A percentile compares a stretch with the other conserved stretches of the same genome.
Evolutionary conservation across 92 coral and sea anemone species (phyloP).

Genomic region (Desmophyllum pertusum): DNA sequence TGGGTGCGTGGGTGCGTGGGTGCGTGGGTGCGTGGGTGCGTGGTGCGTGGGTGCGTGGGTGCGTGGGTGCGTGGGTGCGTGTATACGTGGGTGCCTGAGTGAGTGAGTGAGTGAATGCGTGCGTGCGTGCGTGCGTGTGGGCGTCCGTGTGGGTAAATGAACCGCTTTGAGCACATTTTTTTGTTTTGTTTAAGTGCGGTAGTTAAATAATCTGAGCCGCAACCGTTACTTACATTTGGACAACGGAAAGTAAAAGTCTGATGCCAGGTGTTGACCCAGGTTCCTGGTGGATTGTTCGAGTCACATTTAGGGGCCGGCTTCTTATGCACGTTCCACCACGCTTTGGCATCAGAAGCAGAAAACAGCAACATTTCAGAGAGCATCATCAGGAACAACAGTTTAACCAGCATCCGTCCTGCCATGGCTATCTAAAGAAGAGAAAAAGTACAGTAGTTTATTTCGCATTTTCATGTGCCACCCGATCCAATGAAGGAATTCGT

Average conservation of each 20-base stretch:
- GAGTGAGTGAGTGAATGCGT: background rate
- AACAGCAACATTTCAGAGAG: background rate
- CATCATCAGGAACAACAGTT: background rate
- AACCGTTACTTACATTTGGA: background rate
- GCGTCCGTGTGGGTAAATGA: too few relatives aligned
- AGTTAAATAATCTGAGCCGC: background rate
- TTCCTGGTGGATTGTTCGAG: background rate
- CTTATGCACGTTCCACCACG: background rate
- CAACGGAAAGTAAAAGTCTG: background rate
- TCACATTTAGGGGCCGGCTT: background rate
- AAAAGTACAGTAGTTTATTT: too few relatives aligned
- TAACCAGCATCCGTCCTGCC: background rate
- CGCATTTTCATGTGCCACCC: too few relatives aligned
- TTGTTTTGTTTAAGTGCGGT: background rate
- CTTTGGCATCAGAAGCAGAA: background rate
- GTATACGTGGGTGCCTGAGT: background rate
- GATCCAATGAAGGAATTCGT: too few relatives aligned
- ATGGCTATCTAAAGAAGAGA: slow-evolving; percentile 1
- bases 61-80: background rate
- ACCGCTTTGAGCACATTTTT: too few relatives aligned
- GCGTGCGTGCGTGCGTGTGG: background rate
- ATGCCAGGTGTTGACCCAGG: slow-evolving; percentile 9
- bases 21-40: background rate
- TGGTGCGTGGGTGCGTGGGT: too few relatives aligned
- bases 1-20: too few relatives aligned